Evolutionary conservation across 1,140 invertebrate genomes (phyloP).

Genomic region (Eufriesea mexicana): DNA sequence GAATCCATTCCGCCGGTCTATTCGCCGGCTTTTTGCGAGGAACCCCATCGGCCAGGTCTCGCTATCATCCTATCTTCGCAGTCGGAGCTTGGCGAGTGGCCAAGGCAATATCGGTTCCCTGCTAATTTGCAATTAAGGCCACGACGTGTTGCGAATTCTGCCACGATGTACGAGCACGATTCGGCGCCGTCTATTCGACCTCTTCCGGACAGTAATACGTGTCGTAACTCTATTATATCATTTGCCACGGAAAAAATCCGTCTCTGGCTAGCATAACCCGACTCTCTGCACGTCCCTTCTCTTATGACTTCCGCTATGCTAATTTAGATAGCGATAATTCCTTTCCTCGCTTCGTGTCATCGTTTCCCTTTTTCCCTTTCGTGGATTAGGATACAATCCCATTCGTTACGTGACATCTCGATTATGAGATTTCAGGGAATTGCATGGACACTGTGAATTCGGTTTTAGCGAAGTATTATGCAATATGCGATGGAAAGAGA

Average conservation of each 20-base stretch:
- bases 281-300: too few species aligned
- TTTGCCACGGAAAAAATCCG: conserved; percentile 3
- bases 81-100: conserved; percentile 42
- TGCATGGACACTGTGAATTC: too few species aligned
- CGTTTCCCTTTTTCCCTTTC: too few species aligned
- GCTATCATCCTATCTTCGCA: conserved; percentile 15
- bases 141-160: conserved; percentile 57
- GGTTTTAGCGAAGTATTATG: too few species aligned
- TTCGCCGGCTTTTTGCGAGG: neutral
- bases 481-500: too few species aligned
- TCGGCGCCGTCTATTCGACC: conserved; percentile 1
- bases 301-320: neutral
- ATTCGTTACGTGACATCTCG: too few species aligned
- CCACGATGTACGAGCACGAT: conserved; percentile 25
- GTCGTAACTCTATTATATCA: conserved; percentile 2
- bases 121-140: conserved; percentile 65
- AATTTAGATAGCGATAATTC: too few species aligned
- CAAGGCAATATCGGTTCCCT: conserved; percentile 56
- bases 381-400: too few species aligned
- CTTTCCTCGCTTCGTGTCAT: too few species aligned
- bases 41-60: neutral
- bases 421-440: too few species aligned
- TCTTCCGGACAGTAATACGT: neutral
- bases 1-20: neutral
- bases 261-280: too few species aligned